Evolutionary conservation across 2,113 vertebrate species (phyloP).

Genomic region (Promerops cafer): DNA sequence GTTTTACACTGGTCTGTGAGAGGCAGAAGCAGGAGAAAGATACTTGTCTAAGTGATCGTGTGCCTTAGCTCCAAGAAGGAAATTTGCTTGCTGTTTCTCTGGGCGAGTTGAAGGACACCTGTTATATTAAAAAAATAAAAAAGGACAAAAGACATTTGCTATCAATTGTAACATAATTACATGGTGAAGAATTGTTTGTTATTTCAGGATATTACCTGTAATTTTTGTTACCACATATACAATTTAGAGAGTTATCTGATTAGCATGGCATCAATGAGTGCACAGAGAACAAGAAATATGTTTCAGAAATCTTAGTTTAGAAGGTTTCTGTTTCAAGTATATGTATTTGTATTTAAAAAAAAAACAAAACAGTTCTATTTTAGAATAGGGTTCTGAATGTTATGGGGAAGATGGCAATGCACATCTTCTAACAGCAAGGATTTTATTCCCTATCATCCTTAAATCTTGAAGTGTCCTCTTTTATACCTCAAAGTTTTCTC

Average conservation of each 20-base stretch:
- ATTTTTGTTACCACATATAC: background rate
- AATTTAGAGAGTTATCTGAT: background rate
- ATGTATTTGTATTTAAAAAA: background rate
- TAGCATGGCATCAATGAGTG: background rate
- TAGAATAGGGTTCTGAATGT: background rate
- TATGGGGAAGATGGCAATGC: background rate
- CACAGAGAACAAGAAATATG: background rate
- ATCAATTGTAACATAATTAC: background rate
- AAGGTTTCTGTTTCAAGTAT: background rate
- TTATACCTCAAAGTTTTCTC: background rate
- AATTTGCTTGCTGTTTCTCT: background rate
- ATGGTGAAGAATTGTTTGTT: background rate
- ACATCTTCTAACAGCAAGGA: background rate
- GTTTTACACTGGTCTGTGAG: background rate
- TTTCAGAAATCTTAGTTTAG: background rate
- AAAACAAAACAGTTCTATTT: background rate
- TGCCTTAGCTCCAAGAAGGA: background rate
- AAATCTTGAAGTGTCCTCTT: background rate
- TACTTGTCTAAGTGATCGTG: accelerated
- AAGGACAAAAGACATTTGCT: background rate
- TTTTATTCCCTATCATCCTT: background rate
- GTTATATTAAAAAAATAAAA: background rate
- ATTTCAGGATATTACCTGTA: background rate
- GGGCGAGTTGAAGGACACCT: background rate
- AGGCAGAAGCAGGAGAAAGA: background rate